Conservation (phyloP, 2,797 vertebrate species). For the Chlorospingus flavigularis region DNA sequence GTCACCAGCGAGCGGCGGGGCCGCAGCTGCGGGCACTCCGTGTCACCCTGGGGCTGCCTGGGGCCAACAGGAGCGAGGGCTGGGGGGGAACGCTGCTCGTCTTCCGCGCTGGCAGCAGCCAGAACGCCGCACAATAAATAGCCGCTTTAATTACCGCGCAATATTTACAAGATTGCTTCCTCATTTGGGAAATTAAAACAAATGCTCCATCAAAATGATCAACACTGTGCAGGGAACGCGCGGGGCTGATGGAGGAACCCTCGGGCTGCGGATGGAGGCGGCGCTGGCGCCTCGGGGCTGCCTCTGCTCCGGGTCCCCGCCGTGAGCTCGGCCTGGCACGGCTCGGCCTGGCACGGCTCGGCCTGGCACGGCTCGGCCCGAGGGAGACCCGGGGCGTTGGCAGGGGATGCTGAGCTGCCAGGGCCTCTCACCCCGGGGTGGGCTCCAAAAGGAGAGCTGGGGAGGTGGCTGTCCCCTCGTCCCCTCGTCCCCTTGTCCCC, state of each 20-base stretch:
- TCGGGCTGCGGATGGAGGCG: neutral
- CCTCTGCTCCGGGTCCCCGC: too few relatives aligned
- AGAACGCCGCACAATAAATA: conserved; percentile 39
- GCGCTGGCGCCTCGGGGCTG: neutral
- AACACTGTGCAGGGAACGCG: neutral
- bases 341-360: neutral
- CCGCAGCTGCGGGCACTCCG: neutral
- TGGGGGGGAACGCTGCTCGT: neutral
- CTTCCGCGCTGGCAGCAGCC: neutral
- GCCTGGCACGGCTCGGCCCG: neutral
- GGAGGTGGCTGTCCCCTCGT: too few relatives aligned
- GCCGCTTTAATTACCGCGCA: conserved; percentile 59
- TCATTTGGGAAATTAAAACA: conserved; percentile 65
- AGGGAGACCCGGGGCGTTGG: rapidly evolving
- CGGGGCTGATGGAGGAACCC: neutral
- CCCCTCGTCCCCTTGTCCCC: too few relatives aligned
- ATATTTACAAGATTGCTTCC: conserved; percentile 61
- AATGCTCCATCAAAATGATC: conserved; percentile 46
- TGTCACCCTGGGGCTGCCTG: rapidly evolving
- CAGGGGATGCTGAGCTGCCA: neutral
- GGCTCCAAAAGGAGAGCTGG: too few relatives aligned
- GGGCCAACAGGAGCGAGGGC: neutral
- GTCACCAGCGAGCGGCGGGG: neutral
- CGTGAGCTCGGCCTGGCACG: neutral
- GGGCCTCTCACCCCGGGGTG: neutral